Conservation (phyloP, 1,140 invertebrate species). For the Anthonomus grandis region DNA sequence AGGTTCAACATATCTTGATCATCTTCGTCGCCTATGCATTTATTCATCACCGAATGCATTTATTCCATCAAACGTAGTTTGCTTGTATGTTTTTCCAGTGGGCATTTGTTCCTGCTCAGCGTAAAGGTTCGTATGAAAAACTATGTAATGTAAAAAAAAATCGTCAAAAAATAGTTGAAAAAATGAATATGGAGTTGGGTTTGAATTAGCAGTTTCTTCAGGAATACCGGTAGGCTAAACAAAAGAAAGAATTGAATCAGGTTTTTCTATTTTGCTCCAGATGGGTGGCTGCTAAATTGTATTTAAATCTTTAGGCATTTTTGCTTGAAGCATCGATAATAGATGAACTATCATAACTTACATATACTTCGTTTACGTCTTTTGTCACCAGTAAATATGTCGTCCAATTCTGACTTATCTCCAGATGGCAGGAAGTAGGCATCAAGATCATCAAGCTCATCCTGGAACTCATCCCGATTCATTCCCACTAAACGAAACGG, state of each 20-base stretch:
- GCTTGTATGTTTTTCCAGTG: slow-evolving; percentile 1
- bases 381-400: slow-evolving; percentile 3
- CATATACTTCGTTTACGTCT: neutral
- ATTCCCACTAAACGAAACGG: slow-evolving; percentile 4
- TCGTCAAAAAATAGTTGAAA: slow-evolving; percentile 7
- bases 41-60: too few species aligned
- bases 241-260: neutral
- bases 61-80: slow-evolving; percentile 17
- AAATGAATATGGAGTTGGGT: slow-evolving; percentile 1
- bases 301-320: too few species aligned
- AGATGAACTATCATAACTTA: neutral
- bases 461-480: neutral
- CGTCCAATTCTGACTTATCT: neutral
- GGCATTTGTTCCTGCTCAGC: slow-evolving; percentile 2
- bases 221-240: neutral
- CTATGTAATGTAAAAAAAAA: slow-evolving; percentile 4
- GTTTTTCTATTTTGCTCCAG: slow-evolving; percentile 3
- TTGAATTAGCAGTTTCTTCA: slow-evolving; percentile 5
- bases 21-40: too few species aligned
- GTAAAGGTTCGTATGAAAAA: slow-evolving; percentile 9
- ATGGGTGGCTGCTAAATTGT: neutral
- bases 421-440: neutral
- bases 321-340: too few species aligned
- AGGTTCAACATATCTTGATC: too few species aligned
- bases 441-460: slow-evolving; percentile 6